phyloP scores from a whole-genome alignment of 2,797 vertebrate genomes.

The Lycodopsis pacificus region DNA sequence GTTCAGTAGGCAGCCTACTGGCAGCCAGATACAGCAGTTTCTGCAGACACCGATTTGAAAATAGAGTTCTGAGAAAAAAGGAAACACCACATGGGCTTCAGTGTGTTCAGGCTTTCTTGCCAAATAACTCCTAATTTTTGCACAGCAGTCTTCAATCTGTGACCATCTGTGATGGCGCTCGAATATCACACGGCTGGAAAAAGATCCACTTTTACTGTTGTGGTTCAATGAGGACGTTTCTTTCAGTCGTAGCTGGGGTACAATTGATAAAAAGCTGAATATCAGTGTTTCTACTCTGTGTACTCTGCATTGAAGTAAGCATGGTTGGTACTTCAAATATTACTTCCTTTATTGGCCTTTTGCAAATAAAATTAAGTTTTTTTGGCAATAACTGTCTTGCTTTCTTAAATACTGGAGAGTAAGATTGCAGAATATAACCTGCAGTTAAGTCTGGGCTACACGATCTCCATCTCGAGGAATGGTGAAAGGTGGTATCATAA shows the following conservation, averaged over 20 bases:
- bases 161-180: slow-evolving; percentile 39
- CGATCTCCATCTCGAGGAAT: no score
- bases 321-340: no score
- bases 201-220: neutral
- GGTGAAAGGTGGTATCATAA: neutral
- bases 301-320: no score
- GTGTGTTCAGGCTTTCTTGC: slow-evolving; percentile 26
- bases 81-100: slow-evolving; percentile 47
- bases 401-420: no score
- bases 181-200: slow-evolving; percentile 11
- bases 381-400: no score
- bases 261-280: slow-evolving; percentile 17
- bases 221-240: slow-evolving; percentile 5
- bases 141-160: slow-evolving; percentile 40
- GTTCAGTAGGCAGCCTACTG: no score
- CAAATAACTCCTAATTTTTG: slow-evolving; percentile 28
- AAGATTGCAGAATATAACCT: no score
- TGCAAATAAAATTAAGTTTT: no score
- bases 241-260: neutral
- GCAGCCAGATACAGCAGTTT: slow-evolving; percentile 18
- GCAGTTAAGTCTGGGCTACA: no score
- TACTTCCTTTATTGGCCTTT: no score
- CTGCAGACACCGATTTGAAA: slow-evolving; percentile 39
- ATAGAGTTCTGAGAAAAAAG: slow-evolving; percentile 40
- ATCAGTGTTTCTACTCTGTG: neutral